Evolutionary conservation across 23 tunicate species (phyloP).

Genomic region (Trididemnum miniatum): DNA sequence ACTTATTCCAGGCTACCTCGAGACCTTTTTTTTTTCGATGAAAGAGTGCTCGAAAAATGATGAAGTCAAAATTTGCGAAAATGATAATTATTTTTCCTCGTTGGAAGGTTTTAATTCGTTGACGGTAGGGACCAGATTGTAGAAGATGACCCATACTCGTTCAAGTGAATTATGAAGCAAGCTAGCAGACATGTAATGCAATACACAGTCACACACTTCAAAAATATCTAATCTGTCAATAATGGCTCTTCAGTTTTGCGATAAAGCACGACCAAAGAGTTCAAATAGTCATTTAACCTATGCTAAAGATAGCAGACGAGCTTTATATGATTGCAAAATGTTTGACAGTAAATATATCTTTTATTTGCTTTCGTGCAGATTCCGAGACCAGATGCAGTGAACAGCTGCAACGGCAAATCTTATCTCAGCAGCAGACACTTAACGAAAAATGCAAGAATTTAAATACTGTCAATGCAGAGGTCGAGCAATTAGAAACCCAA

Average conservation of each 20-base stretch:
- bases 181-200: too few species aligned
- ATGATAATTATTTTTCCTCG: too few species aligned
- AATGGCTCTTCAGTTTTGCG: neutral
- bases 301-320: neutral
- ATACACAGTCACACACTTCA: neutral
- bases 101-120: too few species aligned
- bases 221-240: neutral
- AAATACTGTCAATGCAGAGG: constrained; percentile 37
- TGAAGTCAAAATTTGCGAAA: too few species aligned
- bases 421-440: constrained; percentile 62
- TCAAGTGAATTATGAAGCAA: too few species aligned
- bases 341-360: neutral
- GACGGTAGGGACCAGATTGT: too few species aligned
- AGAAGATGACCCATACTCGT: too few species aligned
- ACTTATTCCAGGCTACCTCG: too few species aligned
- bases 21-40: too few species aligned
- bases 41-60: too few species aligned
- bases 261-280: neutral
- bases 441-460: constrained; percentile 26
- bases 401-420: constrained; percentile 47
- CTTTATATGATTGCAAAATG: neutral
- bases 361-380: constrained; percentile 23
- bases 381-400: constrained; percentile 5
- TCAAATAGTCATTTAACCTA: neutral
- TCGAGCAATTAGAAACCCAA: constrained; percentile 65